Evolutionary conservation across 1,140 invertebrate species (phyloP), one percentile per base, ranked within the genome.

Genomic region (Bradysia coprophila): DNA sequence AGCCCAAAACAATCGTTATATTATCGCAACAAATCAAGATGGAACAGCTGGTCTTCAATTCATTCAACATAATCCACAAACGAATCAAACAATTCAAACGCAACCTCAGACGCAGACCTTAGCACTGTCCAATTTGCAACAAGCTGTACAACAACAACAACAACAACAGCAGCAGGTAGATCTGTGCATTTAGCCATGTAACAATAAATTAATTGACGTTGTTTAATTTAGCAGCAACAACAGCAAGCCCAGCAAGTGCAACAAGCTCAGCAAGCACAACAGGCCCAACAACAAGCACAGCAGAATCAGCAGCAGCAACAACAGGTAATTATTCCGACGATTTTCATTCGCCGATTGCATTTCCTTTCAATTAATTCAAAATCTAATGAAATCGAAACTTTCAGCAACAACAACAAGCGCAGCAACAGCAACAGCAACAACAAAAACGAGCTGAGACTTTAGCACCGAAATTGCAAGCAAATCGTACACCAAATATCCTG

Each of bases 1-100:
- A 36, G 6, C 73, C 1, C 77, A 75, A 4, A 88, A 86, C 63
- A 78, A 78, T 20, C 88, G 88, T 49, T 86, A 89, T 49, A 87
- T 90, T 47, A 62, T 85, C 43, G 78, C 82, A 8, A 69, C 73
- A 3, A 82, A 85, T 50, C 75, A 76, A 10, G 83, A 88, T 55
- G 73, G 75, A 13, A 64, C 67, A 3, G 51, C 51, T 21, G 63
- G 68, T 38, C 88, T 91, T 79, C 87, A 85, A 49, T 87, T 91
- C 48, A 84, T 87, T 53, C 84, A 87, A 54, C 81, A 77, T 54
- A 76, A 81, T 10, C 81, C 81, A 46, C 68, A 69, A 1, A 57
- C 71, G 16, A 66, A 72, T 42, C 62, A 71, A 13, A 55, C 62
- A 0, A 63, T 65, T 39, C 60, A 63, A 45, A 46, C 62, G 38